phyloP scores from a whole-genome alignment of 2,113 vertebrate genomes.

The Sylvietta virens region DNA sequence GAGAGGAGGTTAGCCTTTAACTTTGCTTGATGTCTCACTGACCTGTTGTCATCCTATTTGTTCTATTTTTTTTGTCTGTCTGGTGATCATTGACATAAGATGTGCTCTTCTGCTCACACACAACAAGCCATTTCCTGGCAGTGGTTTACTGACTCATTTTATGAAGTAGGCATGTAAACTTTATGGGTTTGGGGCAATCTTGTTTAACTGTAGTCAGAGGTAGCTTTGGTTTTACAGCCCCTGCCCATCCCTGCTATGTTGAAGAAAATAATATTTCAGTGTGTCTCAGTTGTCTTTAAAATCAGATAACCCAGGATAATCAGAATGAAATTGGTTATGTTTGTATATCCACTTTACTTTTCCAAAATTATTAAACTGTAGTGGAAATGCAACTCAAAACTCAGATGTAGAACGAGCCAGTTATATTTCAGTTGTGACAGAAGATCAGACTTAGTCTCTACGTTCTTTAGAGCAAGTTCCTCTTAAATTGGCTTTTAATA shows the following conservation, averaged over 20 bases:
- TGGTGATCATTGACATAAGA: not conserved
- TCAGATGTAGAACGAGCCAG: not conserved
- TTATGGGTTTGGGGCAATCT: not conserved
- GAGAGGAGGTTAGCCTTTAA: not conserved
- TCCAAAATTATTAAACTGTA: not conserved
- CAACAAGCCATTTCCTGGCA: constrained; percentile 10
- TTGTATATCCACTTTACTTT: not conserved
- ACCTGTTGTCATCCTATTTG: not conserved
- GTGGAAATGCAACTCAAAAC: not conserved
- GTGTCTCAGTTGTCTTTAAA: not conserved
- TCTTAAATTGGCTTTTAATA: not conserved
- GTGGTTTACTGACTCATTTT: constrained; percentile 40
- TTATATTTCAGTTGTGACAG: not conserved
- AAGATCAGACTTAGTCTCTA: not conserved
- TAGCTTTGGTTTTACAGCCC: not conserved
- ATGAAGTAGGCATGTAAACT: not conserved
- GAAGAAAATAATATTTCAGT: not conserved
- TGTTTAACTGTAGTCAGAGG: not conserved
- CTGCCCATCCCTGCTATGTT: fast-evolving
- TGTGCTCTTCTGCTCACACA: not conserved
- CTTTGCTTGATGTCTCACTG: not conserved
- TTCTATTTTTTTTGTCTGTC: not conserved
- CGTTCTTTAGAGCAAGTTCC: not conserved
- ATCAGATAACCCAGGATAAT: not conserved
- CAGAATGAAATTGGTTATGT: not conserved